Conservation (phyloP, 2,888 invertebrate genomes). For the Acleris sparsana region DNA sequence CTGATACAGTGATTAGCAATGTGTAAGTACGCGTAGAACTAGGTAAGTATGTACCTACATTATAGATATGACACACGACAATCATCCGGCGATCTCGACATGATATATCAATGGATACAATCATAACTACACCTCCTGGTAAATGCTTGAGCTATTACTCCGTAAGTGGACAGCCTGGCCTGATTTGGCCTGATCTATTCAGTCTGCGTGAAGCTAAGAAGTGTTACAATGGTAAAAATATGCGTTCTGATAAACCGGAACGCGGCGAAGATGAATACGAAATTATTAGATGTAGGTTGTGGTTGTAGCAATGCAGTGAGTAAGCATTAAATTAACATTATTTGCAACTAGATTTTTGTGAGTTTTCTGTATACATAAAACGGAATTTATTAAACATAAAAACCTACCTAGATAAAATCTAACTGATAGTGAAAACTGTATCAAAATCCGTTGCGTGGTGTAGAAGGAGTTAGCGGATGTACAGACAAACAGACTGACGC, state of each 20-base stretch:
- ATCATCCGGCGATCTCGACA: slow-evolving; percentile 24
- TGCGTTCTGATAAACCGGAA: slow-evolving; percentile 6
- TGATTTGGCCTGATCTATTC: slow-evolving; percentile 11
- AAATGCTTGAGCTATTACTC: slow-evolving; percentile 28
- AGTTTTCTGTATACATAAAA: too few relatives aligned
- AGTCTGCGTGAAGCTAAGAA: slow-evolving; percentile 18
- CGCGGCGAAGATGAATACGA: slow-evolving; percentile 19
- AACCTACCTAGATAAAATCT: too few relatives aligned
- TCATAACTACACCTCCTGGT: slow-evolving; percentile 33
- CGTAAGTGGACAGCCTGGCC: slow-evolving; percentile 18
- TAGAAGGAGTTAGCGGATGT: too few relatives aligned
- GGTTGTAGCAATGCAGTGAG: background rate
- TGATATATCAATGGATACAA: slow-evolving; percentile 32
- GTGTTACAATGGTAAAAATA: slow-evolving; percentile 23
- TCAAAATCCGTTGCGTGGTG: too few relatives aligned
- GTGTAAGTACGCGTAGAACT: slow-evolving; percentile 19
- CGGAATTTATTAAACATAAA: too few relatives aligned
- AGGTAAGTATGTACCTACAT: slow-evolving; percentile 8
- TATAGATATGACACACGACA: slow-evolving; percentile 30
- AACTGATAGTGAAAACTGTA: too few relatives aligned
- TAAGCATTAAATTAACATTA: too few relatives aligned
- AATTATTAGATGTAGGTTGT: slow-evolving; percentile 12
- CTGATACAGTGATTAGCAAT: slow-evolving; percentile 38
- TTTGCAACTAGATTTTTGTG: too few relatives aligned
- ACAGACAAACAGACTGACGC: too few relatives aligned